Percentiles rank a stretch among this genome's conserved stretches.
phyloP scores from a whole-genome alignment of 2,888 invertebrate species.

The Atrina japonica region DNA sequence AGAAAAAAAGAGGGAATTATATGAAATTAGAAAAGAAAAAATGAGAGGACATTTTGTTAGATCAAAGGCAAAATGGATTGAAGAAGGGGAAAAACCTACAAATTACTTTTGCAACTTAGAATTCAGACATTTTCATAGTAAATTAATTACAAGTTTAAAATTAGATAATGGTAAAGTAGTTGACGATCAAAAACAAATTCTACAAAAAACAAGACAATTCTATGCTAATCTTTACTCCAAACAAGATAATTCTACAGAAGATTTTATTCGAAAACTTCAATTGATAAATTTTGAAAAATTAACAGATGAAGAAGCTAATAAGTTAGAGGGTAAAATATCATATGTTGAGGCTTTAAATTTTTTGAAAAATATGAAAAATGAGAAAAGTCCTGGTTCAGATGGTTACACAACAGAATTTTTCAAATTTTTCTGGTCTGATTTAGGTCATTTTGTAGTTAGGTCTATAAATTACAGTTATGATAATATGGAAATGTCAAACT shows the following conservation, averaged over 20 bases:
- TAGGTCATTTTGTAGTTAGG: conserved; percentile 10
- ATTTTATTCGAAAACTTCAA: no score
- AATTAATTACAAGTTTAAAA: conserved; percentile 18
- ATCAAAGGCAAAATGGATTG: conserved; percentile 29
- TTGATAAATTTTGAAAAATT: conserved; percentile 1
- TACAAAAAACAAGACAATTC: conserved; percentile 9
- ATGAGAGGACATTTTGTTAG: conserved; percentile 1
- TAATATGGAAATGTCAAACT: neutral
- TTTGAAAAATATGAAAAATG: conserved; percentile 11
- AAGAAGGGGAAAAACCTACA: conserved; percentile 7
- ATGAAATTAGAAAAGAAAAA: conserved; percentile 8
- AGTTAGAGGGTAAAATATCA: conserved; percentile 2
- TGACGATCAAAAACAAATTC: conserved; percentile 10
- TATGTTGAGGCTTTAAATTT: neutral
- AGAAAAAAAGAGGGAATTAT: neutral
- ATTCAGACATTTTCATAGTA: neutral
- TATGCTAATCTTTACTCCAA: conserved; percentile 22
- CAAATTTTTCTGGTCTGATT: conserved; percentile 23
- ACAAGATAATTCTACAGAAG: neutral
- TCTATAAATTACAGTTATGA: conserved; percentile 15
- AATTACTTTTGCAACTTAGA: neutral
- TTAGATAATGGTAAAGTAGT: conserved; percentile 11
- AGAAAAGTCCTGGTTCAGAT: conserved; percentile 24
- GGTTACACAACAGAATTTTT: conserved; percentile 25
- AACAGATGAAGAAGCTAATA: neutral